Evolutionary conservation across 92 coral and sea anemone species (phyloP), one percentile per base, ranked within the genome.

Genomic region (Parazoanthus atlanticus): DNA sequence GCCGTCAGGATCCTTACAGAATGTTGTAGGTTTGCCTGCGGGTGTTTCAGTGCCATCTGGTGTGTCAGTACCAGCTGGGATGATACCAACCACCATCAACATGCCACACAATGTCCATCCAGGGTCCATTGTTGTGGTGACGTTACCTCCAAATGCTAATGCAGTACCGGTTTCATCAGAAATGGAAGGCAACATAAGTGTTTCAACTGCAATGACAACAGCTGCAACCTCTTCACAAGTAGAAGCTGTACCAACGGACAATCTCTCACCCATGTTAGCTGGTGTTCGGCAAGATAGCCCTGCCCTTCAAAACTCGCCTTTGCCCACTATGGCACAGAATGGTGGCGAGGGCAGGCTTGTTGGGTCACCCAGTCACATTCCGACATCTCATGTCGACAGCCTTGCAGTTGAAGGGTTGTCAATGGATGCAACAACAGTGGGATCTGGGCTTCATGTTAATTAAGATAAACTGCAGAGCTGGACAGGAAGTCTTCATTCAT

Each of bases 311-410:
- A 91, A 90, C 76, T 95, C 98, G 1, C 98, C 96, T 5, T 82
- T 95, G 23, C 98, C 98, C 4, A 95, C 96, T 66, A 94, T 95
- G 98, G 96, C 91, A 10, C 98, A 95, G 71, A 95, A 95, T 90
- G 98, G 98, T 12, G 93, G 94, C 23, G 95, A 94, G 54, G 76
- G 82, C 49, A 79, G 90, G 72, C 70, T 91, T 21, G 88, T 92
- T 8, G 94, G 93, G 8, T 92, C 94, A 74, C 94, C 94, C 21
- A 79, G 85, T 77, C 91, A 91, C 67, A 79, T 90, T 29, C 56
- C 94, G 41, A 88, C 93, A 46, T 85, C 92, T 34, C 82, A 88
- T n/a, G 61, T 90, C 7, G 64, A 70, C 38, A 84, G 43, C 54
- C 87, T 84, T 23, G 77, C 78, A 16, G 87, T 84, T 41, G 87